Conservation (phyloP, 2,113 vertebrate genomes). For the Chaenocephalus aceratus region DNA sequence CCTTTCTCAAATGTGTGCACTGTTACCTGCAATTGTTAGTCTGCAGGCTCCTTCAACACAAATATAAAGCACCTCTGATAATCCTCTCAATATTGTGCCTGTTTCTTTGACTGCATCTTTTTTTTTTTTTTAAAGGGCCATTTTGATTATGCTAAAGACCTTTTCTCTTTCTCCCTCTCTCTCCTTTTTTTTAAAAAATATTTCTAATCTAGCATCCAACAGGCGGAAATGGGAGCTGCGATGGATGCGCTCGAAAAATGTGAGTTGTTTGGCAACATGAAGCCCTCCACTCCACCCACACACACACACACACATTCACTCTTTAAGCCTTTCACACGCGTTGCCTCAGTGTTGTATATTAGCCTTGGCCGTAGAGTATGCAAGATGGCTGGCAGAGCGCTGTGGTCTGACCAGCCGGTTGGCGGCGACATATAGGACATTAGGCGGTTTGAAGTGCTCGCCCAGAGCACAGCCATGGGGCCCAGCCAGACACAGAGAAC, state of each 20-base stretch:
- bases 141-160: constrained; percentile 69
- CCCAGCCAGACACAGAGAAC: constrained; percentile 46
- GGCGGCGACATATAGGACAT: constrained; percentile 64
- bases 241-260: constrained; percentile 99
- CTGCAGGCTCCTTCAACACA: constrained; percentile 54
- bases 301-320: constrained; percentile 34
- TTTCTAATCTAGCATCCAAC: constrained; percentile 91
- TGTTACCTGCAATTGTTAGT: constrained; percentile 71
- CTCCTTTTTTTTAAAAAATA: constrained; percentile 31
- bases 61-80: constrained; percentile 68
- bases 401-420: constrained; percentile 62
- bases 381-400: constrained; percentile 64
- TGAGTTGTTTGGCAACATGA: constrained; percentile 81
- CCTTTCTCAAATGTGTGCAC: constrained; percentile 58
- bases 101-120: constrained; percentile 36
- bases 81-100: constrained; percentile 55
- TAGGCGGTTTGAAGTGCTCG: constrained; percentile 73
- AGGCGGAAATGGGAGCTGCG: constrained; percentile 99
- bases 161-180: constrained; percentile 33
- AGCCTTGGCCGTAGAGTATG: constrained; percentile 64
- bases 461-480: constrained; percentile 56
- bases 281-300: neutral
- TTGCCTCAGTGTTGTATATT: constrained; percentile 58
- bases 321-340: constrained; percentile 52
- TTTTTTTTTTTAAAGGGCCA: constrained; percentile 25